phyloP scores from a whole-genome alignment of 2,113 vertebrate species.

The Pachypanchax playfairii region DNA sequence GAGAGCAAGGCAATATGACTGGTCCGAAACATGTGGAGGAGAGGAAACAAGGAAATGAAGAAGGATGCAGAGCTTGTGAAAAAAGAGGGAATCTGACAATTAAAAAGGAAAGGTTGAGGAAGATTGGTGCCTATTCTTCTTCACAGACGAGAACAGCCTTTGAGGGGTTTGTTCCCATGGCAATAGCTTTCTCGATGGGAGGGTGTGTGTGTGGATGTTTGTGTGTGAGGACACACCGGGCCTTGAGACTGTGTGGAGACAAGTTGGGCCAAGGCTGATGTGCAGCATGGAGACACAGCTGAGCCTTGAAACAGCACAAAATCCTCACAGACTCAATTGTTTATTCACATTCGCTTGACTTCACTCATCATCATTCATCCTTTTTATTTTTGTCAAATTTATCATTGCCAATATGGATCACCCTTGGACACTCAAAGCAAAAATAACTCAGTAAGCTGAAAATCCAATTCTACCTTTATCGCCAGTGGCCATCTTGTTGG shows the following conservation, averaged over 20 bases:
- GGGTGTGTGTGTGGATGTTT: constrained; percentile 25
- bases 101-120: constrained; percentile 55
- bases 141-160: constrained; percentile 69
- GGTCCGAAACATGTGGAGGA: constrained; percentile 17
- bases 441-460: constrained; percentile 35
- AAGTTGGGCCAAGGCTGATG: constrained; percentile 39
- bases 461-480: constrained; percentile 38
- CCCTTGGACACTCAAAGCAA: constrained; percentile 54
- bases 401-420: constrained; percentile 2
- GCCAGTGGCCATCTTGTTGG: neutral
- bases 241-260: constrained; percentile 54
- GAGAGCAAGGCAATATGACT: constrained; percentile 14
- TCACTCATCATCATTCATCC: constrained; percentile 28
- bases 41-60: constrained; percentile 15
- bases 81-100: constrained; percentile 43
- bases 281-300: constrained; percentile 9
- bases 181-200: constrained; percentile 68
- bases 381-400: neutral
- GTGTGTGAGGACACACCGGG: constrained; percentile 31
- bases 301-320: constrained; percentile 43
- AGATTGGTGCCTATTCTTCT: constrained; percentile 82
- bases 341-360: constrained; percentile 17
- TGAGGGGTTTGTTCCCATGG: constrained; percentile 84
- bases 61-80: constrained; percentile 28
- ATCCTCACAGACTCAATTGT: constrained; percentile 44